These are phyloP conservation scores for Linnaemya tessellans DNA, from an alignment of 2,888 invertebrate genomes.

Conservation along the genomic window DNA sequence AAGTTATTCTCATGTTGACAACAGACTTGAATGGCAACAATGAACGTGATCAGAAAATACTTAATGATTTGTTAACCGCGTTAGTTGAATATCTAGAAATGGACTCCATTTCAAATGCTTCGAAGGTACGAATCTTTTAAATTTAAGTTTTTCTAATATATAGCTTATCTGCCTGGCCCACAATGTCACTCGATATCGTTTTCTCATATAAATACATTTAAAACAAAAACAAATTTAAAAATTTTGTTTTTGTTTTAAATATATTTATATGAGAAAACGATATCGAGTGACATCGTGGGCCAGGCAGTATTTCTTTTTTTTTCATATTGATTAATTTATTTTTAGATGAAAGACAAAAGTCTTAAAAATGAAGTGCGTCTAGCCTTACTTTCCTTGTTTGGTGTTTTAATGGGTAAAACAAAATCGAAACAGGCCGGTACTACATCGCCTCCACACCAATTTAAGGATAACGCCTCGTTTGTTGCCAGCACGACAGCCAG, in stretches of 20 bases:
- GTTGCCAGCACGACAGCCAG: conserved; percentile 89
- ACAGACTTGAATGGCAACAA: conserved; percentile 94
- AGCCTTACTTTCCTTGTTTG: conserved; percentile 93
- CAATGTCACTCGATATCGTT: no score
- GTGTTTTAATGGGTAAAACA: conserved; percentile 85
- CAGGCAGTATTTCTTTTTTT: no score
- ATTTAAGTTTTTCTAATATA: background rate
- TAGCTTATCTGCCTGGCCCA: no score
- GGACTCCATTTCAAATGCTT: conserved; percentile 84
- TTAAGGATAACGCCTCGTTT: conserved; percentile 85
- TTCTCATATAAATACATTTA: no score
- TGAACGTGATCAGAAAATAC: conserved; percentile 90
- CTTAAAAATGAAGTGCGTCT: conserved; percentile 93
- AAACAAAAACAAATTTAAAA: no score
- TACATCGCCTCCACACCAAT: conserved; percentile 84
- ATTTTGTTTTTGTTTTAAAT: no score
- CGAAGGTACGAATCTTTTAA: conserved; percentile 74
- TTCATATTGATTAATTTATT: background rate
- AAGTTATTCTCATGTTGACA: conserved; percentile 94
- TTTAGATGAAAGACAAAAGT: conserved; percentile 84
- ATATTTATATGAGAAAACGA: no score
- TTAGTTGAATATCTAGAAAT: conserved; percentile 90
- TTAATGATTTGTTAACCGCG: conserved; percentile 89
- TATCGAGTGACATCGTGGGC: no score
- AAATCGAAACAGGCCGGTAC: conserved; percentile 83